Evolutionary conservation across 2,113 vertebrate genomes (phyloP).

Genomic region (Ictidomys tridecemlineatus): DNA sequence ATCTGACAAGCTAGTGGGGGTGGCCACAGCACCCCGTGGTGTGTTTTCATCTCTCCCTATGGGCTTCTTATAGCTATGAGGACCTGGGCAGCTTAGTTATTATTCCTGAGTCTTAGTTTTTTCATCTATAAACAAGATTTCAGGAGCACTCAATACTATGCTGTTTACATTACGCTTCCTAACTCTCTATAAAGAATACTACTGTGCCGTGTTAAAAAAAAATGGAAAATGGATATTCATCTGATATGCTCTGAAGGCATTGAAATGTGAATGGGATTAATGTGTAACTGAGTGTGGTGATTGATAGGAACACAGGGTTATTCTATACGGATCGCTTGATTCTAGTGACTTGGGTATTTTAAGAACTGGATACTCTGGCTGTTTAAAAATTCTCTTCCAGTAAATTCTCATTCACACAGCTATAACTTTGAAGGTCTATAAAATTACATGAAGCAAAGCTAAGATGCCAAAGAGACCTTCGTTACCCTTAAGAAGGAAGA

Average conservation of each 20-base stretch:
- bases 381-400: not conserved
- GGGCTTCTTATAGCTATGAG: not conserved
- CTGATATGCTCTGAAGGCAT: not conserved
- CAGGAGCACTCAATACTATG: not conserved
- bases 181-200: not conserved
- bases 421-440: not conserved
- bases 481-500: not conserved
- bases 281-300: not conserved
- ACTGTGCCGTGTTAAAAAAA: not conserved
- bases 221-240: not conserved
- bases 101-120: not conserved
- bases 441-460: slow-evolving; percentile 24
- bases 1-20: not conserved
- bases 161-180: not conserved
- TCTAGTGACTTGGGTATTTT: not conserved
- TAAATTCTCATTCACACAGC: not conserved
- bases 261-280: not conserved
- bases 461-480: not conserved
- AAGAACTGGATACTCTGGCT: not conserved
- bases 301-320: not conserved
- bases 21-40: rapidly evolving
- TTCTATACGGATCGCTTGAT: no score
- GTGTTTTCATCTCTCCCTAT: not conserved
- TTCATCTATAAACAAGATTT: not conserved
- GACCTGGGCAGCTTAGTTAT: not conserved